Conservation (phyloP, 2,888 invertebrate genomes). For the Caprella mutica region DNA sequence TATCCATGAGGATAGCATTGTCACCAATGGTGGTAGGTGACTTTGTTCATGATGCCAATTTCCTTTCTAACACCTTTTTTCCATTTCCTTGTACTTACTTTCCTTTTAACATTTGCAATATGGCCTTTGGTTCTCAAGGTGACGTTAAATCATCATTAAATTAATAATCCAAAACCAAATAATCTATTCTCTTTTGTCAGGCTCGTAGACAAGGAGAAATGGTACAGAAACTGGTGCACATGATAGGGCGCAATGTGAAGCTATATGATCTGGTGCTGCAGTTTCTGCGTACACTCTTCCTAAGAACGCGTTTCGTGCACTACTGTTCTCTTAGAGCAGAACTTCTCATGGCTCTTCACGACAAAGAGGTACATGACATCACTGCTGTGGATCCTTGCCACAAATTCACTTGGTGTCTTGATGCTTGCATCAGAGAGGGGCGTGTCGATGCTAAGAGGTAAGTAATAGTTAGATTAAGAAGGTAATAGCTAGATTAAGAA, state of each 20-base stretch:
- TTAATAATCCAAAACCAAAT: too few relatives aligned
- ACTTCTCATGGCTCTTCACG: conserved; percentile 90
- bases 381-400: conserved; percentile 95
- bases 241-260: conserved; percentile 86
- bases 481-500: too few relatives aligned
- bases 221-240: conserved; percentile 83
- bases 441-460: conserved; percentile 93
- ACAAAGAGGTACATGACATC: conserved; percentile 85
- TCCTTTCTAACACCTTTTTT: too few relatives aligned
- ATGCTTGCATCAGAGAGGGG: conserved; percentile 92
- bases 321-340: conserved; percentile 93
- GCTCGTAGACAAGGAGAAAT: conserved; percentile 70
- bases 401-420: conserved; percentile 97
- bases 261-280: conserved; percentile 94
- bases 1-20: too few relatives aligned
- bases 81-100: too few relatives aligned
- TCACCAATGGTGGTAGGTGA: too few relatives aligned
- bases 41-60: too few relatives aligned
- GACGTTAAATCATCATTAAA: too few relatives aligned
- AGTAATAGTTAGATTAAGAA: too few relatives aligned
- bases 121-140: too few relatives aligned
- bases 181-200: too few relatives aligned
- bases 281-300: conserved; percentile 78
- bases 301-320: conserved; percentile 85
- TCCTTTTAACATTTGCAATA: too few relatives aligned